These are phyloP conservation scores for Calliscelio sp. DNA, from an alignment of 2,888 invertebrate genomes.

Conservation along the genomic window DNA sequence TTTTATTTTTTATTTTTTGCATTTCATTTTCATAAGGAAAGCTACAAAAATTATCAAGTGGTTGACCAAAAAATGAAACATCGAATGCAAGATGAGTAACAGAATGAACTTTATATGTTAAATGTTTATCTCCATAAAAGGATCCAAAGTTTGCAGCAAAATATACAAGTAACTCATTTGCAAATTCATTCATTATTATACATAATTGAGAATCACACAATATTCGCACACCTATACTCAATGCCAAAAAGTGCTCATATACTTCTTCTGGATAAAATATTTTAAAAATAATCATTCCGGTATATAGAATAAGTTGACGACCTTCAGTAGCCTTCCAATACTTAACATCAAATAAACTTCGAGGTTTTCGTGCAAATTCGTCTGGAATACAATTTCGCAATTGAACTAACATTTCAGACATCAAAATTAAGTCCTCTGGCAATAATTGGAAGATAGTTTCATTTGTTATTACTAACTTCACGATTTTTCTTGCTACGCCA, in stretches of 20 bases:
- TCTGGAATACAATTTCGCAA: background rate
- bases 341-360: constrained; percentile 11
- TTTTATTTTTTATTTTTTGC: background rate
- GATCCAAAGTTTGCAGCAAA: background rate
- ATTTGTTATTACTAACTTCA: constrained; percentile 1
- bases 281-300: constrained; percentile 7
- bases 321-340: constrained; percentile 13
- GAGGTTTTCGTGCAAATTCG: constrained; percentile 7
- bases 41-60: background rate
- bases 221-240: constrained; percentile 1
- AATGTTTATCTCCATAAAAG: background rate
- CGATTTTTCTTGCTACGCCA: constrained; percentile 2
- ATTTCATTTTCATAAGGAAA: background rate
- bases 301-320: constrained; percentile 9
- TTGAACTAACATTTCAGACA: background rate
- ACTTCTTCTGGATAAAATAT: background rate
- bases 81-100: background rate
- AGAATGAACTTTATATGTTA: background rate
- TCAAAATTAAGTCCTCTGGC: background rate
- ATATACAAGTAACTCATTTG: background rate
- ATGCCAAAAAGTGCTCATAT: background rate
- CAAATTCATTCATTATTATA: background rate
- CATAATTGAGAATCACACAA: constrained; percentile 13
- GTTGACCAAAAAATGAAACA: background rate
- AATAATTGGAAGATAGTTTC: background rate